These are phyloP conservation scores for Pampusana beccarii DNA, from an alignment of 2,113 vertebrate species.

Conservation along the genomic window DNA sequence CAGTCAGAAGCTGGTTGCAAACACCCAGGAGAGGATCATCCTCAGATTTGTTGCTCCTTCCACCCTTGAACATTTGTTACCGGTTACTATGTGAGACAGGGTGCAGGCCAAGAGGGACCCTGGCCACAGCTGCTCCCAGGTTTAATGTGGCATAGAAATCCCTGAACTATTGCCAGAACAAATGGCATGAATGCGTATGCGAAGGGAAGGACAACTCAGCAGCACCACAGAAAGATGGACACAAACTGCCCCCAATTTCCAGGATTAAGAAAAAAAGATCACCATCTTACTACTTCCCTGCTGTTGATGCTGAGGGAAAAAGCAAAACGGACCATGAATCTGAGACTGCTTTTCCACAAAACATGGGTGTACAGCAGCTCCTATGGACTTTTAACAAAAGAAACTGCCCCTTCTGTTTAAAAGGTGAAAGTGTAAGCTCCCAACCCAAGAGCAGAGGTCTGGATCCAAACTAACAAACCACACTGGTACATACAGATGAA, in stretches of 20 bases:
- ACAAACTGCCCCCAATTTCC: neutral
- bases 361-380: neutral
- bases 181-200: fast-evolving
- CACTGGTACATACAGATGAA: neutral
- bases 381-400: neutral
- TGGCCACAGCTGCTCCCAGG: neutral
- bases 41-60: neutral
- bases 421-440: neutral
- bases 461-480: neutral
- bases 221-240: neutral
- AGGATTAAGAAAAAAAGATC: neutral
- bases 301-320: neutral
- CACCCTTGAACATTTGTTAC: neutral
- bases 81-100: neutral
- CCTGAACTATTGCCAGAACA: neutral
- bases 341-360: neutral
- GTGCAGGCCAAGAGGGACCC: neutral
- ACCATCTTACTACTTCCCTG: neutral
- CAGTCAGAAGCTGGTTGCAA: neutral
- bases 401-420: neutral
- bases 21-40: neutral
- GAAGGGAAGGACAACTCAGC: neutral
- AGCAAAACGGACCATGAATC: neutral
- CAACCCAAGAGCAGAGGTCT: neutral
- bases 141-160: neutral